phyloP scores from a whole-genome alignment of 2,888 invertebrate genomes.

The Dioctria rufipes region DNA sequence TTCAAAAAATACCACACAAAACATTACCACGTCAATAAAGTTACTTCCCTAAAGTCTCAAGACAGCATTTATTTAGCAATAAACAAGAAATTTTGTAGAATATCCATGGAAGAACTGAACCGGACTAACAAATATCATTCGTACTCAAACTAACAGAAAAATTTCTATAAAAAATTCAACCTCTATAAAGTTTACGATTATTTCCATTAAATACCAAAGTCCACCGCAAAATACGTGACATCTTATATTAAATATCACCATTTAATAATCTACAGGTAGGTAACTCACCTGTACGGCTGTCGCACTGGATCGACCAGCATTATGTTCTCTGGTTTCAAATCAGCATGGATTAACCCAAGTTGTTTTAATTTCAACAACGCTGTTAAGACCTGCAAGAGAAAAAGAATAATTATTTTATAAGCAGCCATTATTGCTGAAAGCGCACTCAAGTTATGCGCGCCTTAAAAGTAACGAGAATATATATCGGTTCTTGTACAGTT shows the following conservation, averaged over 20 bases:
- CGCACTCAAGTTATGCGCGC: not conserved
- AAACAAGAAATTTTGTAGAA: too few species aligned
- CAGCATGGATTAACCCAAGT: constrained; percentile 99
- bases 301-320: constrained; percentile 99
- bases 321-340: constrained; percentile 99
- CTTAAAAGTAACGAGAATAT: constrained; percentile 8
- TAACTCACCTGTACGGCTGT: constrained; percentile 84
- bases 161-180: not conserved
- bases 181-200: not conserved
- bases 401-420: constrained; percentile 1
- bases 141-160: too few species aligned
- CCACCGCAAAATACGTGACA: not conserved
- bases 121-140: too few species aligned
- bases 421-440: not conserved
- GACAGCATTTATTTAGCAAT: too few species aligned
- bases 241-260: not conserved
- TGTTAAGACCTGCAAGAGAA: constrained; percentile 73
- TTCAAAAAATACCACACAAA: too few species aligned
- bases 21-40: too few species aligned
- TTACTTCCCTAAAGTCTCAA: too few species aligned
- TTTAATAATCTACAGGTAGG: too few species aligned
- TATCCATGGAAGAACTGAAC: too few species aligned
- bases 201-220: not conserved
- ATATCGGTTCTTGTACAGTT: constrained; percentile 10
- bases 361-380: constrained; percentile 83